Conservation (phyloP, 2,797 vertebrate species). For the Typhlichthys subterraneus region DNA sequence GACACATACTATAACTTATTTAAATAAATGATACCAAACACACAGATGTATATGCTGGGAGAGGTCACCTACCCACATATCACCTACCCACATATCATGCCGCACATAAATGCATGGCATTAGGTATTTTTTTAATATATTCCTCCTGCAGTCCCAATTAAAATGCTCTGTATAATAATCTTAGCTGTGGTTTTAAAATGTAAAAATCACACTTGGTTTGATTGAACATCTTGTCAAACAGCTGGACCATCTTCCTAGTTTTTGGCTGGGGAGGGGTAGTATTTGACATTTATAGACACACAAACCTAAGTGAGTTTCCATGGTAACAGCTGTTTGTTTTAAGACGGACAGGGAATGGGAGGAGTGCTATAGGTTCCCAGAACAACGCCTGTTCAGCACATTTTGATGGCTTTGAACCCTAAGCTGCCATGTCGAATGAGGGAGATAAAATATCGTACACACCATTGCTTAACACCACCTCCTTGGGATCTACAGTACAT, state of each 20-base stretch:
- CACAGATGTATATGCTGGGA: background rate
- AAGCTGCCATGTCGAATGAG: background rate
- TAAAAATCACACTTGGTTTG: conserved; percentile 42
- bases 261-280: background rate
- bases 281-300: conserved; percentile 49
- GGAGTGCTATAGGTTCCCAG: too few relatives aligned
- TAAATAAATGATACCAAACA: background rate
- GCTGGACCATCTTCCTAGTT: conserved; percentile 32
- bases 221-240: conserved; percentile 29
- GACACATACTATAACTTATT: too few relatives aligned
- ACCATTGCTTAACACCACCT: conserved; percentile 11
- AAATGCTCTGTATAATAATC: background rate
- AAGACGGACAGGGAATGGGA: too few relatives aligned
- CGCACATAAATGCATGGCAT: conserved; percentile 2
- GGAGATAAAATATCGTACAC: background rate
- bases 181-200: conserved; percentile 25
- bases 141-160: conserved; percentile 26
- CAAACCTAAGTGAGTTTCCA: conserved; percentile 49
- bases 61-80: background rate
- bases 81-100: background rate
- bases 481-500: conserved; percentile 7
- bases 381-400: background rate
- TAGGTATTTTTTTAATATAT: conserved; percentile 33
- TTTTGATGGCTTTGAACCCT: background rate
- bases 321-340: conserved; percentile 58